phyloP scores from a whole-genome alignment of 2,888 invertebrate genomes.

The Mantis religiosa region DNA sequence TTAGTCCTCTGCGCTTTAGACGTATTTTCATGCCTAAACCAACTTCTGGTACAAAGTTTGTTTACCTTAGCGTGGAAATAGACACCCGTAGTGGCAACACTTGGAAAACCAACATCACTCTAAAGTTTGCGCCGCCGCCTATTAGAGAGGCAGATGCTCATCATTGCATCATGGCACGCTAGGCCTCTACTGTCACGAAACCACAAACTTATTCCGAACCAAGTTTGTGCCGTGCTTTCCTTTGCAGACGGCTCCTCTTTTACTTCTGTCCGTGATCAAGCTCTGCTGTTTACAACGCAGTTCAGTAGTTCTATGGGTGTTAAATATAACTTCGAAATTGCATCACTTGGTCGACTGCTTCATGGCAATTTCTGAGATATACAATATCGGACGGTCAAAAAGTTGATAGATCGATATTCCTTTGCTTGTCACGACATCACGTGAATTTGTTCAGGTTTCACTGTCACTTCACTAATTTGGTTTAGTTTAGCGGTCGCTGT shows the following conservation, averaged over 20 bases:
- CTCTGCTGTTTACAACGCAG: too few relatives aligned
- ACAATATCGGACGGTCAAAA: too few relatives aligned
- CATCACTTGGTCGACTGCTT: too few relatives aligned
- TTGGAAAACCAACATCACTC: neutral
- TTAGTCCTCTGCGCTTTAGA: neutral
- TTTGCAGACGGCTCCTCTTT: neutral
- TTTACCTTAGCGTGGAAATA: neutral
- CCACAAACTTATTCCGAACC: neutral
- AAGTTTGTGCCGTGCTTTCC: neutral
- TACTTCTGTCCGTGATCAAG: neutral
- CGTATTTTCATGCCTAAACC: neutral
- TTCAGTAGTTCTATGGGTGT: too few relatives aligned
- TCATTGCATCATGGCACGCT: neutral
- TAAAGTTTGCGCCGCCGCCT: neutral
- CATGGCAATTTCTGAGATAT: too few relatives aligned
- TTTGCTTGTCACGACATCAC: too few relatives aligned
- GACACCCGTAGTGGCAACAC: neutral
- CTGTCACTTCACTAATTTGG: too few relatives aligned
- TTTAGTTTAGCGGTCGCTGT: too few relatives aligned
- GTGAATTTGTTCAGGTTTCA: too few relatives aligned
- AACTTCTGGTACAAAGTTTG: neutral
- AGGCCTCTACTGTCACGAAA: neutral
- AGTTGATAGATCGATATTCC: too few relatives aligned
- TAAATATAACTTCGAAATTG: too few relatives aligned
- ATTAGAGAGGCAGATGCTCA: neutral